These are phyloP conservation scores for Oryzias woworae DNA, from an alignment of 2,113 vertebrate genomes.

Conservation along the genomic window DNA sequence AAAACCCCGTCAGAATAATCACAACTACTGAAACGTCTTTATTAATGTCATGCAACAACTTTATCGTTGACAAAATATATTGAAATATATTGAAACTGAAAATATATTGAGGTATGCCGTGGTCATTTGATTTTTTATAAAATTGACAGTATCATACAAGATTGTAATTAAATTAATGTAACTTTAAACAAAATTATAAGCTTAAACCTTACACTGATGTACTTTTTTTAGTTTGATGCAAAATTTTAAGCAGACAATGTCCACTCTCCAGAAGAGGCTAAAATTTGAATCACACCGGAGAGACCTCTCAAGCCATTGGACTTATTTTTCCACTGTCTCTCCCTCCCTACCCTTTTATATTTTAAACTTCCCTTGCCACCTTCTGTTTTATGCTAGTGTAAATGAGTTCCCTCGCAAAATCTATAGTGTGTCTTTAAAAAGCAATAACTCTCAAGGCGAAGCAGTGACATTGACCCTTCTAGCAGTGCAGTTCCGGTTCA, in stretches of 20 bases:
- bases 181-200: neutral
- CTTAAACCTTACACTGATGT: conserved; percentile 1
- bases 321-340: conserved; percentile 56
- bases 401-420: conserved; percentile 83
- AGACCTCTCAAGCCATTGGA: conserved; percentile 53
- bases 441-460: conserved; percentile 75
- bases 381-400: conserved; percentile 75
- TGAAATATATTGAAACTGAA: no score
- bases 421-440: conserved; percentile 83
- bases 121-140: no score
- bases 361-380: conserved; percentile 75
- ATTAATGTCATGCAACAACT: conserved; percentile 54
- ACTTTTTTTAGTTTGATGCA: conserved; percentile 15
- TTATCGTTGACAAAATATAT: conserved; percentile 58
- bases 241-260: conserved; percentile 11
- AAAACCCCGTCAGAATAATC: conserved; percentile 55
- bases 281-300: conserved; percentile 46
- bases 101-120: no score
- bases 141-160: conserved; percentile 18
- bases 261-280: conserved; percentile 40
- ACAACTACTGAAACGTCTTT: conserved; percentile 10
- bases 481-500: conserved; percentile 78
- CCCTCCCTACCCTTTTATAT: conserved; percentile 63
- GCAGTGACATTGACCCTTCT: conserved; percentile 78
- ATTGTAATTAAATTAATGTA: conserved; percentile 12